phyloP scores from a whole-genome alignment of 1,140 invertebrate genomes.

The Ceratosolen fusciceps region DNA sequence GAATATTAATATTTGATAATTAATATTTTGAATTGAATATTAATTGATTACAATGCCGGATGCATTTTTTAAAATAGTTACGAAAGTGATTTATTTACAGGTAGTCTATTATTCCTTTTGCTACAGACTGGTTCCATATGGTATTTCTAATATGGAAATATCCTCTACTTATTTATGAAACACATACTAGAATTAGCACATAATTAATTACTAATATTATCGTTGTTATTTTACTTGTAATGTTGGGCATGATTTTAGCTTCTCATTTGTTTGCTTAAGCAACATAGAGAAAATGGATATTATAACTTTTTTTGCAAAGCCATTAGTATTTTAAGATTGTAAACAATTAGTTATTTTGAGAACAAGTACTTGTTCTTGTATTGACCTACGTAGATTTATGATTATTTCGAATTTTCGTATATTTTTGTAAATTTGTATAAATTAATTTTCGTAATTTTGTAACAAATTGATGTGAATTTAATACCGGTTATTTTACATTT shows the following conservation, averaged over 20 bases:
- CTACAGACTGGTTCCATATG: neutral
- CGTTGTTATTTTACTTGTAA: neutral
- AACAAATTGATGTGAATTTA: too few species aligned
- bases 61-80: too few species aligned
- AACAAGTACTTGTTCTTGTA: neutral
- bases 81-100: too few species aligned
- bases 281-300: neutral
- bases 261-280: neutral
- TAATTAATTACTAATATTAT: conserved; percentile 1
- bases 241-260: neutral
- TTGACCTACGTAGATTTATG: neutral
- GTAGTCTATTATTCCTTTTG: neutral
- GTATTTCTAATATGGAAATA: neutral
- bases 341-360: conserved; percentile 5
- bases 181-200: neutral
- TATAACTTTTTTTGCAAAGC: neutral
- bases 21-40: too few species aligned
- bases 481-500: too few species aligned
- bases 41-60: too few species aligned
- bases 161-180: neutral
- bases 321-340: neutral
- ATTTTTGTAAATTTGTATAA: too few species aligned
- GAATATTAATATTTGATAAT: too few species aligned
- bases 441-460: too few species aligned
- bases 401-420: neutral